Evolutionary conservation across 2,797 vertebrate genomes (phyloP), one percentile per base, ranked within the genome.

Genomic region (Argyrosomus regius): DNA sequence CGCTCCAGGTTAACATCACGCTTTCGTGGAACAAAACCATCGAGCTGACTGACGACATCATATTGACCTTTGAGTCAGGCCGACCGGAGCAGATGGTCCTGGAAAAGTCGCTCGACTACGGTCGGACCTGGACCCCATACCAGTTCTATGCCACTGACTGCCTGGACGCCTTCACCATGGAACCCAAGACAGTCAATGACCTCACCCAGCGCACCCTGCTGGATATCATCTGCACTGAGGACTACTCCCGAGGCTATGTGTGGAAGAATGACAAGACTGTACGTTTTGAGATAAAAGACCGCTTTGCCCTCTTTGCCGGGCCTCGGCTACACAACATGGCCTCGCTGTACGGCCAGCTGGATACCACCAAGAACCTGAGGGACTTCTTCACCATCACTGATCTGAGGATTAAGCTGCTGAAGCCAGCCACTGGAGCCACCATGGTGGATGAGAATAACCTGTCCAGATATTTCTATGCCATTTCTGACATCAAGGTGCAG

Each of bases 301-400:
- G 98, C 80, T 99, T 99, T 50, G 98, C 98, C 13, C 96, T 99
- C 87, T 99, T 99, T 87, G 98, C 98, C 57, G 98, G 98, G 82
- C 97, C 98, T 67, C 96, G 97, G 46, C 96, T 99, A 57, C 97
- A 97, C 92, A 99, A 99, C 85, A 98, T 99, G 98, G 98, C 98
- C 77, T 99, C 98, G 5, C 95, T 99, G 76, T 99, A 99, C 7
- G 98, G 98, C 56, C 98, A 99, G 92, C 95, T 99, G 91, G 98
- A 99, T 95, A 99, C 98, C 84, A 99, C 97, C 89, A 99, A 98
- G 95, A 98, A 98, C 90, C 95, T 99, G 84, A 95, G 98, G 93
- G 98, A 99, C 95, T 99, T 99, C 96, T 99, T 99, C 93, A 99
- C 98, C 62, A 95, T 99, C 93, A 99, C 98, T 0, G 97, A 99